Evolutionary conservation across 2,797 vertebrate genomes (phyloP).

Genomic region (Gallinago solitaria): DNA sequence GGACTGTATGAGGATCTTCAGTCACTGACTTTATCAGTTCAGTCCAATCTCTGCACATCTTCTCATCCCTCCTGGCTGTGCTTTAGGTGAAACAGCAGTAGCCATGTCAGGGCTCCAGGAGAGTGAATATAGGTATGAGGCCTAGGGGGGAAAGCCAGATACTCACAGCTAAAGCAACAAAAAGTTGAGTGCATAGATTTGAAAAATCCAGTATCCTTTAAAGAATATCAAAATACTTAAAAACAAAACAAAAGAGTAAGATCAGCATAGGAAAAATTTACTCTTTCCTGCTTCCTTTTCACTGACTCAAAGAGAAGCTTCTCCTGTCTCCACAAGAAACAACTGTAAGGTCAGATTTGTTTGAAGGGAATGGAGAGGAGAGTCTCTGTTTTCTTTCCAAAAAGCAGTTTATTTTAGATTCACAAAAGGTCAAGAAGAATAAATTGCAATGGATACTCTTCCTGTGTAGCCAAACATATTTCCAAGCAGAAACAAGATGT

Average conservation of each 20-base stretch:
- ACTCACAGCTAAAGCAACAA: neutral
- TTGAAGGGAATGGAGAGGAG: neutral
- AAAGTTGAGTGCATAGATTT: neutral
- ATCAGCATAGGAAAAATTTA: neutral
- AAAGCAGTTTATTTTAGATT: conserved; percentile 39
- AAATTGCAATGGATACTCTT: conserved; percentile 22
- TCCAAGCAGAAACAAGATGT: neutral
- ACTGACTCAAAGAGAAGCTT: neutral
- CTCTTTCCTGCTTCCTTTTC: neutral
- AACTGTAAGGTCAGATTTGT: conserved; percentile 4
- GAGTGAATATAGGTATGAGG: rapidly evolving
- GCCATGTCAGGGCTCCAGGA: neutral
- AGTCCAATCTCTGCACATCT: neutral
- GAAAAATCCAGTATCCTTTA: neutral
- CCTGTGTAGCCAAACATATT: neutral
- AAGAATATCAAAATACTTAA: neutral
- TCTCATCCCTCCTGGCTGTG: neutral
- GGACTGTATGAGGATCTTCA: neutral
- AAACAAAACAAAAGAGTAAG: neutral
- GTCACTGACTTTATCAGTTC: neutral
- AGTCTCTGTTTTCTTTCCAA: conserved; percentile 30
- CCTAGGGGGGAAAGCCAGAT: rapidly evolving
- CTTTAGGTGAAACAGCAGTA: neutral
- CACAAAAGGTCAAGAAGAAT: conserved; percentile 27
- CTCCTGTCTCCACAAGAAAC: neutral